Base-by-base conservation (phyloP, 2,888 invertebrate genomes). In the Rosalia funebris region DNA sequence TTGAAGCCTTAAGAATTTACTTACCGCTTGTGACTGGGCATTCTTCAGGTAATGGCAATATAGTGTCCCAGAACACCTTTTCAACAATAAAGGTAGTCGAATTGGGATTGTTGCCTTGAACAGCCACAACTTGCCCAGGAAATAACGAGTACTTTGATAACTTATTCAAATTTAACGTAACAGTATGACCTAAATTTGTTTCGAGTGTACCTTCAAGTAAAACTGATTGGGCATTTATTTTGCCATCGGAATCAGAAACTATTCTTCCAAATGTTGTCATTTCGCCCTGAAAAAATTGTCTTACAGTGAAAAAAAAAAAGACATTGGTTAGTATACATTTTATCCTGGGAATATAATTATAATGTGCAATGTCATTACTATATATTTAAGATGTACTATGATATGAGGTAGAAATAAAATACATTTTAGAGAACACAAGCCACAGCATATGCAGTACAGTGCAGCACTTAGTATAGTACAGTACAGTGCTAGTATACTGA, bases 71-170 rank as follows among this genome's bases (percentile, higher is more conserved):
- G 73, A 84, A 86, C 1, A 95, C 80, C 72, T 90, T 86, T 20
- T 88, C 85, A 0, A 88, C 91, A 14, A 88, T 78, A 62, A 95
- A 85, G 54, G 82, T 84, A 71, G 88, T 87, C 0, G 91, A 91
- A 14, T 87, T 86, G 0, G 88, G 87, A 79, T 92, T 92, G 2
- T 85, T 83, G 0, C 93, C 95, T 52, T 88, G 86, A 61, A 91
- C 85, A 37, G 90, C 89, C 7, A 93, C 87, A 46, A 91, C 85
- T 84, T 93, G 93, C 0, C 94, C 93, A 15, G 92, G 90, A 76
- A 91, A 93, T 60, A 93, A 75, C 0, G 90, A 88, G 76, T 88
- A 91, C 65, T 86, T 85, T 46, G 84, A 81, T 0, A 87, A 66
- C 34, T 82, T 79, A 4, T 78, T 79, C 2, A 89, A 72, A 77